Conservation (phyloP, 1,140 invertebrate species). For the Papilio glaucus region DNA sequence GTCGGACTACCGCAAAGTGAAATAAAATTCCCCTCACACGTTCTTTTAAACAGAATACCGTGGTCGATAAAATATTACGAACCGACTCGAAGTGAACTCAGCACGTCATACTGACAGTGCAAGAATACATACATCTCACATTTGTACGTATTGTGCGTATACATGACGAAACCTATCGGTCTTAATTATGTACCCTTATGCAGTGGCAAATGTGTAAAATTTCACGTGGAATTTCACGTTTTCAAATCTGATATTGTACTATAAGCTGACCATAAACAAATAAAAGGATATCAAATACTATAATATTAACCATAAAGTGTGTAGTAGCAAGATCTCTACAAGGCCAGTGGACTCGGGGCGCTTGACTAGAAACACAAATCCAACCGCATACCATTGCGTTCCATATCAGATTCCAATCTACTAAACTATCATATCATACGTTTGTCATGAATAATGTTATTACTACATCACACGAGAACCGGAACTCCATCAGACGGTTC, state of each 20-base stretch:
- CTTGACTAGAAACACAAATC: not conserved
- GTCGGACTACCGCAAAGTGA: not conserved
- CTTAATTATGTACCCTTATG: too few species aligned
- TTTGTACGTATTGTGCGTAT: not conserved
- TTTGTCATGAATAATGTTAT: conserved; percentile 8
- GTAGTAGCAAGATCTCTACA: too few species aligned
- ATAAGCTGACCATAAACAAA: too few species aligned
- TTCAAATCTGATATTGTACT: too few species aligned
- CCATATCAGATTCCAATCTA: not conserved
- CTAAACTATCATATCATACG: not conserved
- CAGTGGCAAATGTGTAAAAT: too few species aligned
- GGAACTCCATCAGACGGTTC: not conserved
- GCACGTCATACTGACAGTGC: not conserved
- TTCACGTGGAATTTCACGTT: too few species aligned
- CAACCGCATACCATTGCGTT: not conserved
- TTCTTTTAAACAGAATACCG: not conserved
- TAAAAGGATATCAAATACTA: too few species aligned
- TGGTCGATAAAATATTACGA: conserved; percentile 10
- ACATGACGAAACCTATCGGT: not conserved
- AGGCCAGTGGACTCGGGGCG: too few species aligned
- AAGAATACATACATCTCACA: not conserved
- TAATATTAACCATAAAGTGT: not conserved
- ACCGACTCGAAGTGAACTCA: not conserved
- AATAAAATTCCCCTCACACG: not conserved
- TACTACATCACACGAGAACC: not conserved